Evolutionary conservation across 2,888 invertebrate species (phyloP).

Genomic region (Ischnus inquisitorius): DNA sequence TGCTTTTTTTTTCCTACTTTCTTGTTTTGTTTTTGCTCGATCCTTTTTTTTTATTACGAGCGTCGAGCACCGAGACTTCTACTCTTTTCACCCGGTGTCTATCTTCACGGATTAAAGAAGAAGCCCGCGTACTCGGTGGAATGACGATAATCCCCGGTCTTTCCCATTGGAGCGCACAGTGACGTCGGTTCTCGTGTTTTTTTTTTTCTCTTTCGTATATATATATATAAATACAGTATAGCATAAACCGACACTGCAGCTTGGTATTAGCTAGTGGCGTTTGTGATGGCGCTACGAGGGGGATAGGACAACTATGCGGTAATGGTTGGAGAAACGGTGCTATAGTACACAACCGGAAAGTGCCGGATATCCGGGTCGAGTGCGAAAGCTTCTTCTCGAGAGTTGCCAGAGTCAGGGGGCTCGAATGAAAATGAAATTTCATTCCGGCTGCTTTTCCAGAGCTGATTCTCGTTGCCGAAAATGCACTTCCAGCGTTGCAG

Average conservation of each 20-base stretch:
- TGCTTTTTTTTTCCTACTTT: not conserved
- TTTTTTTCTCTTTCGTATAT: conserved; percentile 13
- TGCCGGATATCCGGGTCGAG: conserved; percentile 54
- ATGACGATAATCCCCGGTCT: conserved; percentile 47
- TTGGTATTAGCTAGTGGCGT: conserved; percentile 39
- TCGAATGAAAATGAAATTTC: conserved; percentile 42
- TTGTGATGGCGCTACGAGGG: conserved; percentile 23
- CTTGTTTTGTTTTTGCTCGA: conserved; percentile 11
- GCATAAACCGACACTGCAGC: conserved; percentile 11
- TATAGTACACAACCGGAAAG: conserved; percentile 47
- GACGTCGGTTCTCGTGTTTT: conserved; percentile 32
- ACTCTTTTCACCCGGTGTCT: conserved; percentile 45
- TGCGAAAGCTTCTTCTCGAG: conserved; percentile 41
- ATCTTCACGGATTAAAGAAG: conserved; percentile 47
- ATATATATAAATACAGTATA: not conserved
- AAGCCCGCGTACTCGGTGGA: conserved; percentile 43
- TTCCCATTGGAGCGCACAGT: conserved; percentile 25
- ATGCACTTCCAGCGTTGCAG: not conserved
- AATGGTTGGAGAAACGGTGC: conserved; percentile 37
- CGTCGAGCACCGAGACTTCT: conserved; percentile 36
- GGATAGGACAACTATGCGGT: conserved; percentile 31
- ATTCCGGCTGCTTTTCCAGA: not conserved
- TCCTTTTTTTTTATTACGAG: conserved; percentile 22
- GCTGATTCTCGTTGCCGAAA: conserved; percentile 5
- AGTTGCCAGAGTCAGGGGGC: not conserved